Conservation (phyloP, 1,140 invertebrate genomes). For the Camponotus pennsylvanicus region DNA sequence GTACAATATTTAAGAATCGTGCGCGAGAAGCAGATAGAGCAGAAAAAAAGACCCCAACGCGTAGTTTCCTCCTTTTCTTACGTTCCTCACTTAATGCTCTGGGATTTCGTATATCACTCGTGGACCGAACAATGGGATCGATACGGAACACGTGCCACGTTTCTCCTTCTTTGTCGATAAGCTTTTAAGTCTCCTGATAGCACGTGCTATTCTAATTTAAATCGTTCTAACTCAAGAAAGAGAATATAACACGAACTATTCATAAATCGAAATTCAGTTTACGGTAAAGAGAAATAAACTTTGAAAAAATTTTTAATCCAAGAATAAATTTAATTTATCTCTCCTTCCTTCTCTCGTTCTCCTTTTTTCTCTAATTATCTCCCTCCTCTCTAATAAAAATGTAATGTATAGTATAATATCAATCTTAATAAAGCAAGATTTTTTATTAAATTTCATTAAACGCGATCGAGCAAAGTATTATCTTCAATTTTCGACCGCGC, state of each 20-base stretch:
- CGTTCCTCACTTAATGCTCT: background rate
- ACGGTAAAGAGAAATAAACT: conserved; percentile 5
- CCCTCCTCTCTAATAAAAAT: background rate
- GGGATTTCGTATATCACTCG: conserved; percentile 22
- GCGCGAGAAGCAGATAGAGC: background rate
- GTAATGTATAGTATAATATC: background rate
- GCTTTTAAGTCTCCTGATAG: conserved; percentile 38
- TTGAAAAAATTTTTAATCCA: background rate
- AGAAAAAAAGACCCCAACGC: conserved; percentile 19
- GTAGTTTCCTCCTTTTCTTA: conserved; percentile 38
- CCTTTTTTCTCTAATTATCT: too few relatives aligned
- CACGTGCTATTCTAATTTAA: conserved; percentile 45
- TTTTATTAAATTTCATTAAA: background rate
- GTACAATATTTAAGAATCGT: conserved; percentile 58
- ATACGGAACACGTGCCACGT: conserved; percentile 37
- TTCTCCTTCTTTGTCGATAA: conserved; percentile 22
- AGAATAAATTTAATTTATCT: background rate
- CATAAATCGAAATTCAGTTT: conserved; percentile 17
- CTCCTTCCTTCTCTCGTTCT: too few relatives aligned
- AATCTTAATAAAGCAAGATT: background rate
- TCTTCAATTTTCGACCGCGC: background rate
- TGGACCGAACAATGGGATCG: conserved; percentile 48
- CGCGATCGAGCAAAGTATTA: background rate
- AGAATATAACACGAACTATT: background rate
- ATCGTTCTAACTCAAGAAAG: background rate